Percentiles rank a stretch among this genome's conserved stretches.
Evolutionary conservation across 2,888 invertebrate species (phyloP).

Genomic region (Hypercompe scribonia): DNA sequence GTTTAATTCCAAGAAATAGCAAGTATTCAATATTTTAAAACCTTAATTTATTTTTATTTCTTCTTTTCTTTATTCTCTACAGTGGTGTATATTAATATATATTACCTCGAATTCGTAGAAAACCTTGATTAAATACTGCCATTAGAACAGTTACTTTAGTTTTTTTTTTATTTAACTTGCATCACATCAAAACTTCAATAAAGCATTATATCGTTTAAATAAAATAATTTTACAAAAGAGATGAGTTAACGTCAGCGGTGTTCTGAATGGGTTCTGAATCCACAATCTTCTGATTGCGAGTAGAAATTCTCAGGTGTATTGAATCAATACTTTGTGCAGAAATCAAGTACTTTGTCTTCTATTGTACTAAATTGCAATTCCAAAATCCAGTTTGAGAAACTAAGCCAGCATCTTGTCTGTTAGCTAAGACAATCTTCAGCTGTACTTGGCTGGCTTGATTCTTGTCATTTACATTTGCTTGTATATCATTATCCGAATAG

Average conservation of each 20-base stretch:
- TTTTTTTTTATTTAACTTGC: too few species aligned
- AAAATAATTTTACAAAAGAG: neutral
- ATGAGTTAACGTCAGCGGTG: neutral
- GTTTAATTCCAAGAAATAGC: too few species aligned
- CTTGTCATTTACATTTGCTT: slow-evolving; percentile 13
- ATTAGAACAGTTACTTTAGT: too few species aligned
- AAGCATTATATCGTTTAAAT: neutral
- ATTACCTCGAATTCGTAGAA: too few species aligned
- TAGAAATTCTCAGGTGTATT: neutral
- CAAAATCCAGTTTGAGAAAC: slow-evolving; percentile 30
- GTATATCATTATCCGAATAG: neutral
- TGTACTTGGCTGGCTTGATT: slow-evolving; percentile 36
- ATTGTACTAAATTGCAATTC: slow-evolving; percentile 25
- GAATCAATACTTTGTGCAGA: slow-evolving; percentile 5
- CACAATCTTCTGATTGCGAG: neutral
- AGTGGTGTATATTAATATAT: too few species aligned
- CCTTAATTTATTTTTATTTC: too few species aligned
- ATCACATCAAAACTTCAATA: too few species aligned
- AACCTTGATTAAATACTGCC: too few species aligned
- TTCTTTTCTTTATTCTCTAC: too few species aligned
- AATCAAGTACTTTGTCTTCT: slow-evolving; percentile 29
- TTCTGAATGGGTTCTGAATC: neutral
- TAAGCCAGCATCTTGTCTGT: slow-evolving; percentile 41
- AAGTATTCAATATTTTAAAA: too few species aligned
- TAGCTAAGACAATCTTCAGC: slow-evolving; percentile 29